phyloP scores from a whole-genome alignment of 2,113 vertebrate species.

The Caranx melampygus region DNA sequence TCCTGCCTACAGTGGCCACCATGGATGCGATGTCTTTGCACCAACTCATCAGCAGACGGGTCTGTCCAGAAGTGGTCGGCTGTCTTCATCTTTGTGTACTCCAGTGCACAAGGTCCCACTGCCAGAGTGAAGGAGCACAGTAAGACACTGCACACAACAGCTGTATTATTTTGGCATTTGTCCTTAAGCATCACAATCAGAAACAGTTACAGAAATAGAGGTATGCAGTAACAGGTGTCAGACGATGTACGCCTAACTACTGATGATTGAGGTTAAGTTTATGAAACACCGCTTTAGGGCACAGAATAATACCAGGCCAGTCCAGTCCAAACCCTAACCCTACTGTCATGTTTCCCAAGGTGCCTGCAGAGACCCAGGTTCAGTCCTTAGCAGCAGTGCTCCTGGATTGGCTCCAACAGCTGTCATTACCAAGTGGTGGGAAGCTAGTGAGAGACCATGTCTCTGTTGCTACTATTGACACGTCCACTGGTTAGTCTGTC shows the following conservation, averaged over 20 bases:
- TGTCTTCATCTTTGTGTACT: slow-evolving; percentile 99
- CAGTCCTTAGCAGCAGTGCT: background rate
- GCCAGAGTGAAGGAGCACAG: background rate
- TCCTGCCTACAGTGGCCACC: slow-evolving; percentile 93
- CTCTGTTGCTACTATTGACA: background rate
- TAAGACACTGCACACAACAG: background rate
- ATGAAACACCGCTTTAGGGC: background rate
- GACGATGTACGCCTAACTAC: too few relatives aligned
- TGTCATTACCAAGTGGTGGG: background rate
- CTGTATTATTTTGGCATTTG: background rate
- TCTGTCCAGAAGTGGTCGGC: slow-evolving; percentile 99
- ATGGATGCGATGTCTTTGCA: slow-evolving; percentile 97
- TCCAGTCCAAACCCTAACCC: background rate
- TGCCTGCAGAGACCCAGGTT: background rate
- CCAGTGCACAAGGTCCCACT: slow-evolving; percentile 98
- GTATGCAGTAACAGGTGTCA: background rate
- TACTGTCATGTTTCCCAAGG: background rate
- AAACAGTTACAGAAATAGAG: background rate
- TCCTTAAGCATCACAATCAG: background rate
- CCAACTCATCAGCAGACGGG: slow-evolving; percentile 95
- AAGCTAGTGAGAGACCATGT: background rate
- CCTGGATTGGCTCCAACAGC: background rate
- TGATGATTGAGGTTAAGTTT: background rate
- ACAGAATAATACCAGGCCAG: background rate
- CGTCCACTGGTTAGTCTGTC: background rate